Conservation (phyloP, 1,140 invertebrate species). For the Lucilia sericata region DNA sequence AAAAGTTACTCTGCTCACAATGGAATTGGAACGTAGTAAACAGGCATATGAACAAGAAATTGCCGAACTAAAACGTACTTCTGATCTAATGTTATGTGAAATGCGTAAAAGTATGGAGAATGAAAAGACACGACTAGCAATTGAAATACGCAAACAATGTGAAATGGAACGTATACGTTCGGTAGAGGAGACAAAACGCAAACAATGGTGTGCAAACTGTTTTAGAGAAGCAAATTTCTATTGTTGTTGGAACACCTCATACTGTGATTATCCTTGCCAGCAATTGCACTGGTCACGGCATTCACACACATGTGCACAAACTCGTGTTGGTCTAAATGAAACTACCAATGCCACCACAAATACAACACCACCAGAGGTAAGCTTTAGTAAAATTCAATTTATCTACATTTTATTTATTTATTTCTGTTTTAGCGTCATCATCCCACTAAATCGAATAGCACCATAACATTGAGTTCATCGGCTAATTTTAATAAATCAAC, state of each 20-base stretch:
- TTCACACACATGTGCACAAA: slow-evolving; percentile 61
- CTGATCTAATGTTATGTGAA: slow-evolving; percentile 69
- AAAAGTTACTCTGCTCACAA: slow-evolving; percentile 70
- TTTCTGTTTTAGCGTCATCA: neutral
- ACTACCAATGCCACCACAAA: neutral
- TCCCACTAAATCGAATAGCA: neutral
- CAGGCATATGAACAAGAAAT: slow-evolving; percentile 71
- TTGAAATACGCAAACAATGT: slow-evolving; percentile 73
- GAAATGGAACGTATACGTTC: slow-evolving; percentile 75
- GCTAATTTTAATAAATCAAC: slow-evolving; percentile 27
- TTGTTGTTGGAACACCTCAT: slow-evolving; percentile 95
- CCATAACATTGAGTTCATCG: neutral
- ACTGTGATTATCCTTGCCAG: slow-evolving; percentile 90
- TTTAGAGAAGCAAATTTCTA: slow-evolving; percentile 89
- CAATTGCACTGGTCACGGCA: slow-evolving; percentile 77
- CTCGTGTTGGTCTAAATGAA: slow-evolving; percentile 27
- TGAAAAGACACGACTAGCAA: slow-evolving; percentile 74
- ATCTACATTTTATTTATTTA: neutral
- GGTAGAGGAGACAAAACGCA: slow-evolving; percentile 82
- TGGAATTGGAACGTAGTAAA: slow-evolving; percentile 76
- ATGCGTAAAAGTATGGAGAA: slow-evolving; percentile 75
- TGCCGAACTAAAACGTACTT: slow-evolving; percentile 69
- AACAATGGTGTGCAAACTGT: slow-evolving; percentile 91
- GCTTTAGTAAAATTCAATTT: neutral
- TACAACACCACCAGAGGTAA: slow-evolving; percentile 25